A percentile compares a stretch with the other conserved stretches of the same genome.
phyloP scores from a whole-genome alignment of 1,140 invertebrate genomes.

The Eupristina koningsbergeri region DNA sequence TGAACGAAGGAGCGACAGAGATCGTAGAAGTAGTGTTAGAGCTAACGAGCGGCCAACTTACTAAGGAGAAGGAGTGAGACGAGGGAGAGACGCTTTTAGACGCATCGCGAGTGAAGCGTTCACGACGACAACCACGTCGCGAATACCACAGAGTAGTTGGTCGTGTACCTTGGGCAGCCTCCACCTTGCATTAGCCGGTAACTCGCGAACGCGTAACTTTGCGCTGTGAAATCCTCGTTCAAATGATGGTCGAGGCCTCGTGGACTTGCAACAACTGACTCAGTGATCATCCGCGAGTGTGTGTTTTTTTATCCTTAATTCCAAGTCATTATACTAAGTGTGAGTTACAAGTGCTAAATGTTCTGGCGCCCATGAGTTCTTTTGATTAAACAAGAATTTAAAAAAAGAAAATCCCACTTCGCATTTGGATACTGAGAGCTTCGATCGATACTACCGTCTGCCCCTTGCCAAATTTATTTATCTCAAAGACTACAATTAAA shows the following conservation, averaged over 20 bases:
- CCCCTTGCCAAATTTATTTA: slow-evolving; percentile 28
- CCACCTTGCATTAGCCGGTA: slow-evolving; percentile 18
- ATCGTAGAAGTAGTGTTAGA: too few species aligned
- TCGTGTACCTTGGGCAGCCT: slow-evolving; percentile 43
- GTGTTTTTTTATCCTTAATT: neutral
- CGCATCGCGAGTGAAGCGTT: slow-evolving; percentile 3
- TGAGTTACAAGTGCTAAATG: neutral
- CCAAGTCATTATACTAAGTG: neutral
- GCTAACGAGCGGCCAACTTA: neutral
- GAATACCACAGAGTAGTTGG: slow-evolving; percentile 24
- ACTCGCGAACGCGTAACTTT: neutral
- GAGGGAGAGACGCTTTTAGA: slow-evolving; percentile 49
- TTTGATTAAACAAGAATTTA: neutral
- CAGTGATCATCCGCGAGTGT: neutral
- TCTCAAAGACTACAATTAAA: neutral
- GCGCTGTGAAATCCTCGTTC: too few species aligned
- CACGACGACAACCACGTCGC: slow-evolving; percentile 30
- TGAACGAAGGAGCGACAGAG: neutral
- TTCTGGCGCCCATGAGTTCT: neutral
- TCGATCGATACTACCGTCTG: slow-evolving; percentile 24
- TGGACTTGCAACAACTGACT: neutral
- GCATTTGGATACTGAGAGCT: neutral
- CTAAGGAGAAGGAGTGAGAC: slow-evolving; percentile 18
- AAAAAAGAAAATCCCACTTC: neutral
- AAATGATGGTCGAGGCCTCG: too few species aligned